These are phyloP conservation scores for Xestia xanthographa DNA, from an alignment of 2,888 invertebrate genomes.

Conservation along the genomic window DNA sequence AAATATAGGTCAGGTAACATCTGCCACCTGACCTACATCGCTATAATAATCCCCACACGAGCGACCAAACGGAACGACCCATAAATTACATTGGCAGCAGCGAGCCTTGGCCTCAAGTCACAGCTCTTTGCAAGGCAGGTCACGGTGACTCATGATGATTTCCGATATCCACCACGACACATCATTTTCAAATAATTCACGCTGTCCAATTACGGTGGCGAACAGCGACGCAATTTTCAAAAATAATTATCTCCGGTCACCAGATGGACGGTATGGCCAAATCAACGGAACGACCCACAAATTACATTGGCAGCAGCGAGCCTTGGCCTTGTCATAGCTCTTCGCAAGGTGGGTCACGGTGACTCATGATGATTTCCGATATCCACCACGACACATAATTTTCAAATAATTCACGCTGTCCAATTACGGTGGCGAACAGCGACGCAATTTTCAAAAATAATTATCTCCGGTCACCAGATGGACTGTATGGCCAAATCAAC, in stretches of 20 bases:
- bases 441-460: no score
- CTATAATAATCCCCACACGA: constrained; percentile 6
- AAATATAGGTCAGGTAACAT: constrained; percentile 22
- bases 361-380: not conserved
- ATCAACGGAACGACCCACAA: constrained; percentile 8
- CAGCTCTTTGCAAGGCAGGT: not conserved
- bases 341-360: not conserved
- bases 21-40: constrained; percentile 25
- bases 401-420: no score
- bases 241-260: no score
- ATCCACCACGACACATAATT: not conserved
- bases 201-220: no score
- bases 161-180: not conserved
- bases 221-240: no score
- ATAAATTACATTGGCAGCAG: constrained; percentile 18
- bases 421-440: no score
- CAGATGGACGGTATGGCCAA: no score
- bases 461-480: no score
- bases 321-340: not conserved
- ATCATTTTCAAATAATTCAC: no score
- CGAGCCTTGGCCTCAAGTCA: not conserved
- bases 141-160: not conserved
- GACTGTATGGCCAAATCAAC: no score
- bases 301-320: constrained; percentile 1
- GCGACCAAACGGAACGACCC: not conserved